Base-by-base conservation (phyloP, 2,797 vertebrate genomes). In the Kryptolebias ocellatus region DNA sequence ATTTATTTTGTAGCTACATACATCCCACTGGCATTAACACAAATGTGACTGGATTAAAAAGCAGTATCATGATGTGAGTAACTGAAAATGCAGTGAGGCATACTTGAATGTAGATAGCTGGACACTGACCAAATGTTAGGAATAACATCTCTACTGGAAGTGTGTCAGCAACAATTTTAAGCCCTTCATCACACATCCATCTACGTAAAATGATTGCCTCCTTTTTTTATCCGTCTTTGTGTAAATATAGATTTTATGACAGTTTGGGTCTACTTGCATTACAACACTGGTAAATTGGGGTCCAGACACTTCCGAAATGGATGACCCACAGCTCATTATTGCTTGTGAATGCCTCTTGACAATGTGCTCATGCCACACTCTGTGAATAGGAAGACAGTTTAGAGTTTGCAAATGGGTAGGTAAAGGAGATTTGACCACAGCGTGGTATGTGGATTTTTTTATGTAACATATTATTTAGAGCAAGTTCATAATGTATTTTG, bases 401-500 rank as follows among this genome's bases (percentile, higher is more conserved):
- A 24, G 50, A 49, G 60, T 66, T 31, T 47, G 47, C 29, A 50
- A 59, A 60, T 60, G 24, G 28, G 5, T 50, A 24, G 28, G 5
- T 37, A 3, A 52, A 16, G 9, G 44, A 49, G 24, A 75, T 42
- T 28, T 52, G 49, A 34, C 39, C 0, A 39, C 55, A 61, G 59
- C 17, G 39, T 49, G 27, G 39, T 5, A 17, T 6, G 11, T 20
- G 46, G 7, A 53, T 37, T 44, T 1, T 64, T 53, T 39, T 11
- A 60, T 67, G 12, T 59, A 53, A 51, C 5, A 24, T 24, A 8
- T 56, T 51, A 17, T 63, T 42, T 9, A 57, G 54, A 50, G 18
- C 60, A 67, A 54, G 5, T 5, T 50, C 47, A 60, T 8, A 58
- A 53, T 61, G 37, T 50, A 53, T 64, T 34, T 12, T 51, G 24